Evolutionary conservation across 1,140 invertebrate genomes (phyloP).

Genomic region (Calliphora vicina): DNA sequence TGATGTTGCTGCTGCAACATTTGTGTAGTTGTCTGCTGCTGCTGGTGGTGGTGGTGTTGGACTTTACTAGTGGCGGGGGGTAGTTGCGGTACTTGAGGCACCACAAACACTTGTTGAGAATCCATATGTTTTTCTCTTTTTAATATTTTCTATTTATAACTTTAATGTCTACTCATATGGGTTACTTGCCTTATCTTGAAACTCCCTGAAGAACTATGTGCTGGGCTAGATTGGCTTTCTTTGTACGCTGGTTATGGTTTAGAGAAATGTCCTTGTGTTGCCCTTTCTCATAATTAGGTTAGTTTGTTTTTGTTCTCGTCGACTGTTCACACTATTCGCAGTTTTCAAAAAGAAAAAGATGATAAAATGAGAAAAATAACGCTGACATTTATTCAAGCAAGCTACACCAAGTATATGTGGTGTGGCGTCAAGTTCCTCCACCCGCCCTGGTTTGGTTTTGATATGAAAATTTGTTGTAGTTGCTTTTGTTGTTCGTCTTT

Average conservation of each 20-base stretch:
- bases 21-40: background rate
- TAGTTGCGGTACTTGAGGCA: background rate
- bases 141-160: background rate
- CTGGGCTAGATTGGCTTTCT: background rate
- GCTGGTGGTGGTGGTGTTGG: background rate
- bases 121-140: constrained; percentile 36
- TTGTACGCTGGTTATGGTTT: background rate
- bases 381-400: constrained; percentile 1
- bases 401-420: too few species aligned
- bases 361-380: background rate
- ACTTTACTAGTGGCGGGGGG: background rate
- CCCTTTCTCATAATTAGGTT: constrained; percentile 44
- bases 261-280: constrained; percentile 48
- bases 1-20: constrained; percentile 4
- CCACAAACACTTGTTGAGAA: constrained; percentile 17
- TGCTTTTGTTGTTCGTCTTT: background rate
- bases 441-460: background rate
- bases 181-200: background rate
- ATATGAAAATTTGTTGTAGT: background rate
- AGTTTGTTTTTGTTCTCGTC: constrained; percentile 39
- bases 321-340: background rate
- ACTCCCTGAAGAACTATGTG: too few species aligned
- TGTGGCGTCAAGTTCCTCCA: background rate
- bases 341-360: background rate
- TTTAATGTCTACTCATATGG: background rate